phyloP scores from a whole-genome alignment of 2,888 invertebrate species.

The Thymelicus sylvestris region DNA sequence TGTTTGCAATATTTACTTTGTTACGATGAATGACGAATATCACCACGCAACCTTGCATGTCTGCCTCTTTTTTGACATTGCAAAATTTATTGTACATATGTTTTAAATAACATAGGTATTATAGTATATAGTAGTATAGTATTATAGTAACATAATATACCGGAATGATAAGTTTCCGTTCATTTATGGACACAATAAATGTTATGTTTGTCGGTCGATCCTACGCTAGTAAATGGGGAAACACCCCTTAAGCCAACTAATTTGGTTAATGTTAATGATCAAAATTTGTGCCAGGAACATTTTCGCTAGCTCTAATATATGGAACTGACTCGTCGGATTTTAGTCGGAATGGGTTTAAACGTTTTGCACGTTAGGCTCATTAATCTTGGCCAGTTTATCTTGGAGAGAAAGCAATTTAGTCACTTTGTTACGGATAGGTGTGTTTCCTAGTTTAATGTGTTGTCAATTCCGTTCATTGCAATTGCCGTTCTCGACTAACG shows the following conservation, averaged over 20 bases:
- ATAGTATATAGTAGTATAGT: too few species aligned
- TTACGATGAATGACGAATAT: too few species aligned
- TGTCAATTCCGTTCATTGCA: slow-evolving; percentile 32
- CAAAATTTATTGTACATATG: too few species aligned
- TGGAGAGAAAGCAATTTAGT: slow-evolving; percentile 62
- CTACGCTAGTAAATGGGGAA: slow-evolving; percentile 13
- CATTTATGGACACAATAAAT: background rate
- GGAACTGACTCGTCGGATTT: slow-evolving; percentile 84
- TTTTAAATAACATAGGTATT: too few species aligned
- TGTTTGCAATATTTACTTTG: too few species aligned
- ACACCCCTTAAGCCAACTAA: slow-evolving; percentile 75
- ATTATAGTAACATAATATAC: too few species aligned
- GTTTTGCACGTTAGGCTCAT: slow-evolving; percentile 84
- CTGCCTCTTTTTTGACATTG: too few species aligned
- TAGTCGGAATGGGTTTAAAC: slow-evolving; percentile 82
- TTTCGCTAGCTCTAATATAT: slow-evolving; percentile 80
- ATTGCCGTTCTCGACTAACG: background rate
- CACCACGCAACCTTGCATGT: too few species aligned
- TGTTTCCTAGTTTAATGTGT: slow-evolving; percentile 33
- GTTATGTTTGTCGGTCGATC: slow-evolving; percentile 2
- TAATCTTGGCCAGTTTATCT: slow-evolving; percentile 82
- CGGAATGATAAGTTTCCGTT: too few species aligned
- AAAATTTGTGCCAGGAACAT: slow-evolving; percentile 80
- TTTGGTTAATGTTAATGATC: slow-evolving; percentile 83
- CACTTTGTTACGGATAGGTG: slow-evolving; percentile 44